Base-by-base conservation (phyloP, 2,113 vertebrate species). In the Cavia porcellus region DNA sequence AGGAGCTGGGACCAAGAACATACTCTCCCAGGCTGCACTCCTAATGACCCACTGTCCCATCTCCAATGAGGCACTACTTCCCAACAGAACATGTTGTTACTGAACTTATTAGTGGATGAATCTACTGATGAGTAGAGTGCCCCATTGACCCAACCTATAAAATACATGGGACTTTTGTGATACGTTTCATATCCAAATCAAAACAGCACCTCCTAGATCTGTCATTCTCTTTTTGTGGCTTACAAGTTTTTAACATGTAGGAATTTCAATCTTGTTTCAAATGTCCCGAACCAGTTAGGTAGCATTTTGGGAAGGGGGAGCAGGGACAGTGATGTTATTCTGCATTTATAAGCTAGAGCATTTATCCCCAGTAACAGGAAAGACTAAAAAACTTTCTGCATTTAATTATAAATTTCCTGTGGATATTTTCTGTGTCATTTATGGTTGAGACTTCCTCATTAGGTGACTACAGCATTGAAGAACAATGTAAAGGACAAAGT, bases 251-350 rank as follows among this genome's bases (percentile, higher is more conserved):
- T 96, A 83, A 80, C 13, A 90, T 95, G n/a, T 87, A 68, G 72
- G 55, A 94, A 90, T 94, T 96, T 93, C 86, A 90, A 61, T 94
- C 14, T 28, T 94, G 22, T 92, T 92, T 85, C 38, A 82, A 88
- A 72, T 88, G 64, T 30, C 50, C 30, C 86, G 96, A 95, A 17
- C 2, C 83, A 92, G 81, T 82, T 92, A 89, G 57, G 74, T 22
- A 94, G 42, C 10, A 86, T 81, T 95, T 96, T 86, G 24, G 11
- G 61, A 50, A 79, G 50, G 64, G 59, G 7, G 25, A 95, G 80
- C 45, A 93, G 77, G 10, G 62, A 50, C 13, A 91, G 30, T 66
- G 50, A 90, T 32, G 61, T 35, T 86, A 79, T 86, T 80, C n/a
- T 68, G n/a, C 94, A 83, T 79, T 95, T 52, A 66, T 5, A 96